Conservation (phyloP, 2,113 vertebrate species). For the Malurus elegans region DNA sequence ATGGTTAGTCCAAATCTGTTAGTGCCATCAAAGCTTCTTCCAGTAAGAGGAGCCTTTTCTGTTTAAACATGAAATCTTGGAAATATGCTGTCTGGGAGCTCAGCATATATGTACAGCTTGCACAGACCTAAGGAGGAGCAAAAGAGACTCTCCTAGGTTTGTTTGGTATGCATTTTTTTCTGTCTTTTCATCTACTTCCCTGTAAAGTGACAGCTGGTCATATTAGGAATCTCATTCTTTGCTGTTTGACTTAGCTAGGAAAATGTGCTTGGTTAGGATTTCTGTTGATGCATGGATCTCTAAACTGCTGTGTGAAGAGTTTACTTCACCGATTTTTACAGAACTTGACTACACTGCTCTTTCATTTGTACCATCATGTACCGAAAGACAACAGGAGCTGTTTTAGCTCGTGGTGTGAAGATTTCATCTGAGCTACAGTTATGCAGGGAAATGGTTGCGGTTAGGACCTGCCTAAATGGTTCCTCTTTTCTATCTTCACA, state of each 20-base stretch:
- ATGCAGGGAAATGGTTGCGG: neutral
- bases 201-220: neutral
- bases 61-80: neutral
- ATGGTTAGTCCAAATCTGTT: neutral
- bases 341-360: neutral
- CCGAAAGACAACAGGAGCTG: neutral
- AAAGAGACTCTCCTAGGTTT: neutral
- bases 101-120: neutral
- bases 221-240: neutral
- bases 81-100: neutral
- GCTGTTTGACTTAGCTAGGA: neutral
- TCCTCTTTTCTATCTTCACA: neutral
- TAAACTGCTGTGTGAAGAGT: neutral
- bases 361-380: neutral
- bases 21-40: neutral
- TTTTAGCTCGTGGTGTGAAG: neutral
- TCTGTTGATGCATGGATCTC: neutral
- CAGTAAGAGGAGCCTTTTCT: neutral
- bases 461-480: neutral
- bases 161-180: neutral
- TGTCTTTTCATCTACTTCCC: neutral
- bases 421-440: neutral
- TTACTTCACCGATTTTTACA: neutral
- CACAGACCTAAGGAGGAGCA: neutral
- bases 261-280: neutral